A percentile compares a stretch with the other conserved stretches of the same genome.
Conservation (phyloP, 1,140 invertebrate genomes). For the Zaprionus taronus region DNA sequence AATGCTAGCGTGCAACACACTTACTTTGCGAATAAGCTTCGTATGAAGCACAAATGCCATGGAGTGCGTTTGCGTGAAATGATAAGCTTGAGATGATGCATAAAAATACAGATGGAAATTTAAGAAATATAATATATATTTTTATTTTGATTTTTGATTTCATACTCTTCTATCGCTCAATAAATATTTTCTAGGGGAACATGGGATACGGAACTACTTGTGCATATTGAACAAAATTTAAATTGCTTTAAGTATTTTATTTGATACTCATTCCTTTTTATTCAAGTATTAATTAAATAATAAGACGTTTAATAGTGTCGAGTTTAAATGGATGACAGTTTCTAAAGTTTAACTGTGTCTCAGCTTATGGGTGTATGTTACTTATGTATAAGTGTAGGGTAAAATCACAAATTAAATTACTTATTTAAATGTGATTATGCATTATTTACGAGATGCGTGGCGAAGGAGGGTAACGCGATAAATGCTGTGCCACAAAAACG, state of each 20-base stretch:
- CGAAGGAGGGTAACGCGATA: conserved; percentile 45
- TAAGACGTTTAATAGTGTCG: too few species aligned
- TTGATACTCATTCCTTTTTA: background rate
- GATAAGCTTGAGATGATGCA: conserved; percentile 10
- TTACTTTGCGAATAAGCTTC: conserved; percentile 5
- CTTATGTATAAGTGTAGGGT: conserved; percentile 25
- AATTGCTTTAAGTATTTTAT: background rate
- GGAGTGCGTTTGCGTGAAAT: conserved; percentile 4
- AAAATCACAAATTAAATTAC: conserved; percentile 82
- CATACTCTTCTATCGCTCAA: too few species aligned
- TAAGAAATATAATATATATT: too few species aligned
- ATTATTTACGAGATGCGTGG: conserved; percentile 67
- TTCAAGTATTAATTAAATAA: background rate
- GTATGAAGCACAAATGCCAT: background rate
- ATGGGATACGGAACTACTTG: too few species aligned
- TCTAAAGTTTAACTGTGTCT: conserved; percentile 27
- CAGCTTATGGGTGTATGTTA: background rate
- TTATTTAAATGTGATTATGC: conserved; percentile 81
- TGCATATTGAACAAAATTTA: too few species aligned
- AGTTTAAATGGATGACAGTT: background rate
- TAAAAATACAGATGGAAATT: too few species aligned
- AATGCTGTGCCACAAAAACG: conserved; percentile 73
- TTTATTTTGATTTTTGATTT: too few species aligned
- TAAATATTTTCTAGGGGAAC: too few species aligned
- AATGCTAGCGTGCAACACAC: background rate